Conservation (phyloP, 2,888 invertebrate genomes). For the Tortrix viridana region DNA sequence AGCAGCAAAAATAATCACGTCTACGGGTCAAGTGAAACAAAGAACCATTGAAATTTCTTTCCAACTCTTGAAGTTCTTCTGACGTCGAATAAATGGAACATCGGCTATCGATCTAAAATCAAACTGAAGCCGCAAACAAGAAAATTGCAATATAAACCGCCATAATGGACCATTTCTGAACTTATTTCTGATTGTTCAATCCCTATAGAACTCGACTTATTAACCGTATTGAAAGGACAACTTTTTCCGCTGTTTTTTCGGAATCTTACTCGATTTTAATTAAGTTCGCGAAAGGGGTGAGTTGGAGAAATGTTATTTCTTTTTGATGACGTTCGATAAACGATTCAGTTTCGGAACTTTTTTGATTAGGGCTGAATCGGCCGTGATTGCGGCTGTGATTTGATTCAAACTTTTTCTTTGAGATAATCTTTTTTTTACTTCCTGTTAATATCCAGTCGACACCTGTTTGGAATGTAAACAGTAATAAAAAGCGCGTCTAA, state of each 20-base stretch:
- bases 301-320: conserved; percentile 69
- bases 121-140: conserved; percentile 18
- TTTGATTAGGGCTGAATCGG: conserved; percentile 61
- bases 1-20: conserved; percentile 4
- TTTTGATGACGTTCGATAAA: conserved; percentile 81
- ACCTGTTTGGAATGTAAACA: conserved; percentile 3
- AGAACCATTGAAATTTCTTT: conserved; percentile 5
- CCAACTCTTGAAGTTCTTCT: conserved; percentile 24
- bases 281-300: conserved; percentile 72
- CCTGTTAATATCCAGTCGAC: neutral
- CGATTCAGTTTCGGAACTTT: conserved; percentile 67
- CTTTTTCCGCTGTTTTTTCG: conserved; percentile 48
- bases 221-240: conserved; percentile 49
- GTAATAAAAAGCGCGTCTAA: conserved; percentile 25
- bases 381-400: conserved; percentile 55
- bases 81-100: neutral
- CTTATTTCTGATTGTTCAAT: conserved; percentile 32
- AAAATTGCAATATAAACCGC: conserved; percentile 4
- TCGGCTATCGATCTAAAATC: conserved; percentile 26
- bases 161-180: conserved; percentile 5
- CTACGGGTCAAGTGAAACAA: conserved; percentile 1
- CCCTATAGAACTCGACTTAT: conserved; percentile 44
- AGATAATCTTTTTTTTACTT: conserved; percentile 5
- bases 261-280: conserved; percentile 67
- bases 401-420: conserved; percentile 31